phyloP scores from a whole-genome alignment of 2,888 invertebrate species.

The Aphidius colemani region DNA sequence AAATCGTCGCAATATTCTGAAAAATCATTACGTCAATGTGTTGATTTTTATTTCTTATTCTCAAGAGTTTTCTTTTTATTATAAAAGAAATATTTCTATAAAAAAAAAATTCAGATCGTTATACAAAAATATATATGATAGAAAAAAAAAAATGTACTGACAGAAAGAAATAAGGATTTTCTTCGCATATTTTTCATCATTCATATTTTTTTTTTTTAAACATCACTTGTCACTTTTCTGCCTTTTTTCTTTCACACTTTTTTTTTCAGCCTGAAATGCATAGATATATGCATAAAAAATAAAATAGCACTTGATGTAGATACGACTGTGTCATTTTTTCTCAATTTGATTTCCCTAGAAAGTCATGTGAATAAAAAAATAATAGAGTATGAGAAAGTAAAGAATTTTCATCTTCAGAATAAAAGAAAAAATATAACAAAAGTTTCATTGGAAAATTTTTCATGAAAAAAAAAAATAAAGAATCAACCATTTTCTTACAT shows the following conservation, averaged over 20 bases:
- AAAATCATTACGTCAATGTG: no score
- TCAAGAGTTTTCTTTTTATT: no score
- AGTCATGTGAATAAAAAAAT: neutral
- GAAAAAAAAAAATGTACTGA: no score
- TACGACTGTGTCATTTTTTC: neutral
- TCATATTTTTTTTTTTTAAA: neutral
- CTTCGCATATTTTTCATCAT: neutral
- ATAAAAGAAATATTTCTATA: no score
- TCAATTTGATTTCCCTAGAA: conserved; percentile 12
- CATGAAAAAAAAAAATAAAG: neutral
- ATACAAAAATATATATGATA: no score
- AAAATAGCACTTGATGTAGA: neutral
- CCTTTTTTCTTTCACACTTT: neutral
- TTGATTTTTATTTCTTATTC: no score
- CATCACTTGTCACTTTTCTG: neutral
- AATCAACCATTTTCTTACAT: no score
- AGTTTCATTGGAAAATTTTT: no score
- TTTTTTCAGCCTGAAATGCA: neutral
- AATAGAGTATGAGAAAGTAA: neutral
- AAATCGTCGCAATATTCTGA: no score
- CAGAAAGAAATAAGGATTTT: neutral
- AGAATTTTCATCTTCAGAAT: neutral
- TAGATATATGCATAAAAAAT: neutral
- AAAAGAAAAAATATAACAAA: neutral
- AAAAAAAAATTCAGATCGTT: no score